Base-by-base conservation (phyloP, 2,797 vertebrate species). In the Kryptolebias ocellatus region DNA sequence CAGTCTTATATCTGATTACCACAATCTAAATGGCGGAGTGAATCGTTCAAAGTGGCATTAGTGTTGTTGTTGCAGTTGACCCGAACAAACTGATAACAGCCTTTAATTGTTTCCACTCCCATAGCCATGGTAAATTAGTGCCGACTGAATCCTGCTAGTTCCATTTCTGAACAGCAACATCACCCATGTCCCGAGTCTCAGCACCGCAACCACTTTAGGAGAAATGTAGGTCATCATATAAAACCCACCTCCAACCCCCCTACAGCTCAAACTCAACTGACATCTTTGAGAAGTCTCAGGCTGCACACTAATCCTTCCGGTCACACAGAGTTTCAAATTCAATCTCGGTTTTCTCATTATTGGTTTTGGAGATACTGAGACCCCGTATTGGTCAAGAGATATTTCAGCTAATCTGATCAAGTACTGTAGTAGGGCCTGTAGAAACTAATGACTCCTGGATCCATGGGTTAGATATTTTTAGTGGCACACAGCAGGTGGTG, bases 291-390 rank as follows among this genome's bases (percentile, higher is more conserved):
- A 87, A 87, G 83, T 92, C 83, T 87, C 39, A 46, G 81, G 87
- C 75, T 82, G 77, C 87, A 84, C 77, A 79, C 74, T 92, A 93
- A 93, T 92, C 93, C 89, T 82, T 87, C 76, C 75, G 74, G 87
- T 93, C 89, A 92, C 80, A 88, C 88, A 67, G 79, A 91, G 92
- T 93, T 93, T 92, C 86, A 89, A 92, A 93, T 93, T 92, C 91
- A 90, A 92, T 92, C 89, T 92, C 72, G 67, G 82, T 92, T 94
- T 92, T 92, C 89, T 92, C 90, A 93, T 93, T 92, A 92, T 81
- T 85, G 87, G 87, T 91, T 92, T 87, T 80, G 77, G 79, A 92
- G 90, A 92, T 87, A 88, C 85, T 69, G 78, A 92, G 88, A 89
- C 86, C 88, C 82, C 92, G 90, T 92, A 91, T 90, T 90, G 90